Conservation (phyloP, 2,113 vertebrate species). For the Nettapus auritus region DNA sequence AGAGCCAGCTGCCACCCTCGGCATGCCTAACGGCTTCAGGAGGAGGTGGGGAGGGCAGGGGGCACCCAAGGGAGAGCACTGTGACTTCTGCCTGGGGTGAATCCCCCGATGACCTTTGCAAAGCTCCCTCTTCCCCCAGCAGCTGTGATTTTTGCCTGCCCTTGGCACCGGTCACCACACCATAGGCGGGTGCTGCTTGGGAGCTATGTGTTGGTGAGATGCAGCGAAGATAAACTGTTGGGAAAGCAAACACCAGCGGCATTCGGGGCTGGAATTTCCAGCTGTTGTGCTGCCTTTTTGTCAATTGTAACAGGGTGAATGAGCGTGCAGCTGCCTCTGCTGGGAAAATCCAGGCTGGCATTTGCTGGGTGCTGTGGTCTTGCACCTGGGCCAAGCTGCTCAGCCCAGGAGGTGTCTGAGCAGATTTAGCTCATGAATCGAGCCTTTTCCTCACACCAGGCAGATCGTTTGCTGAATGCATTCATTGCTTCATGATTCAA, state of each 20-base stretch:
- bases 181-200: not conserved
- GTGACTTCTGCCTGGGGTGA: not conserved
- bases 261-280: slow-evolving; percentile 49
- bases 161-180: not conserved
- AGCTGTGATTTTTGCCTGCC: not conserved
- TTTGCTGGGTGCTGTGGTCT: not conserved
- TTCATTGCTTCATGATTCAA: not conserved
- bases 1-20: not conserved
- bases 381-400: not conserved
- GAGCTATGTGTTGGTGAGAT: not conserved
- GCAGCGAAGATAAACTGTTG: not conserved
- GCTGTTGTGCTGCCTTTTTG: not conserved
- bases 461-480: not conserved
- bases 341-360: not conserved
- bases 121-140: not conserved
- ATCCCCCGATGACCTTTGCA: not conserved
- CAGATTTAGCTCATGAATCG: not conserved
- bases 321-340: slow-evolving; percentile 17
- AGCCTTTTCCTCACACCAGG: not conserved
- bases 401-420: not conserved
- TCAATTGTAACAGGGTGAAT: not conserved
- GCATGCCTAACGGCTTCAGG: fast-evolving
- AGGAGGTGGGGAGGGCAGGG: not conserved
- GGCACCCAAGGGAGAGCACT: not conserved
- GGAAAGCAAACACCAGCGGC: not conserved